phyloP scores from a whole-genome alignment of 1,140 invertebrate genomes.

The Orussus abietinus region DNA sequence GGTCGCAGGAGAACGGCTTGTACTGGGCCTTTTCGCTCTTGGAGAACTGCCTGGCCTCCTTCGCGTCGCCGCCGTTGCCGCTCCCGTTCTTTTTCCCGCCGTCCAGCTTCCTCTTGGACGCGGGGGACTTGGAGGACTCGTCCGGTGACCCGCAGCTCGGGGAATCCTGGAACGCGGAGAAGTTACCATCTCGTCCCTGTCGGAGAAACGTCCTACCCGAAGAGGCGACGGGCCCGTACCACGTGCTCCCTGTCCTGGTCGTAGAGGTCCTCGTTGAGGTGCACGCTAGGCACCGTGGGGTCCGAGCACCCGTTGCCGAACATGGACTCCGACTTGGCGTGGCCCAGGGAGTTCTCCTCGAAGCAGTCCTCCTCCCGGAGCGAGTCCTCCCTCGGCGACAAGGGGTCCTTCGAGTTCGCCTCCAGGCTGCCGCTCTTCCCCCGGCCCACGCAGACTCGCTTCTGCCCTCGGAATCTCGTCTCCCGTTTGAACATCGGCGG shows the following conservation, averaged over 20 bases:
- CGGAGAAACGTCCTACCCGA: too few species aligned
- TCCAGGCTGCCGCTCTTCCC: constrained; percentile 25
- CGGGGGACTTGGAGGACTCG: constrained; percentile 20
- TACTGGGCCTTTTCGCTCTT: constrained; percentile 35
- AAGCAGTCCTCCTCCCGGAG: constrained; percentile 13
- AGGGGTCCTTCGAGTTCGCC: constrained; percentile 19
- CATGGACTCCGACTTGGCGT: constrained; percentile 28
- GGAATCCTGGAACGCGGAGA: constrained; percentile 28
- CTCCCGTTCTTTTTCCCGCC: constrained; percentile 11
- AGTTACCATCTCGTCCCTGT: too few species aligned
- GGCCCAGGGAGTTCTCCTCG: constrained; percentile 15
- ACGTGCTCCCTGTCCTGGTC: constrained; percentile 27
- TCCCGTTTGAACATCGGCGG: constrained; percentile 43
- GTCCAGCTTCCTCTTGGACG: constrained; percentile 20
- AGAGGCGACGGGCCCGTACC: constrained; percentile 12
- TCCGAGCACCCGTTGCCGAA: constrained; percentile 31
- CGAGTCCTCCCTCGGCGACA: constrained; percentile 9
- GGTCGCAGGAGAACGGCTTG: constrained; percentile 52
- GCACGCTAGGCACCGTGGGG: constrained; percentile 36
- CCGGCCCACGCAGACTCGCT: constrained; percentile 51
- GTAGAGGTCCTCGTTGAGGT: constrained; percentile 37
- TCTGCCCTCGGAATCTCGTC: constrained; percentile 52
- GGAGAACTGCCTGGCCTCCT: constrained; percentile 8
- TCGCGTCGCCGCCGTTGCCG: constrained; percentile 16
- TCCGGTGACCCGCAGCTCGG: constrained; percentile 22